These are phyloP conservation scores for Ectobius pallidus DNA, from an alignment of 2,888 invertebrate genomes.

Conservation along the genomic window DNA sequence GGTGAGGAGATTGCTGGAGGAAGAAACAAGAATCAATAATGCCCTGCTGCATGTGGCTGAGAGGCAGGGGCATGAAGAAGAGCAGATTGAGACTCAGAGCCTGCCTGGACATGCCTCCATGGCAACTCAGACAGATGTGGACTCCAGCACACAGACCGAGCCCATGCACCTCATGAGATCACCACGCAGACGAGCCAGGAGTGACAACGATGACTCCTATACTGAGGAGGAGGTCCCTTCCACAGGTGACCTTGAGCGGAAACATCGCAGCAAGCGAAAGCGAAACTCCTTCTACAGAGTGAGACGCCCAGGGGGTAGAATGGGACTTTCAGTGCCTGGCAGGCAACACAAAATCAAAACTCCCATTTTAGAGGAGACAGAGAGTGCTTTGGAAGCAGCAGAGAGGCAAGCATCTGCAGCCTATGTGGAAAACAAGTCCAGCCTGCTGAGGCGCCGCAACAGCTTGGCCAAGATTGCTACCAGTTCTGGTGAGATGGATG, in stretches of 20 bases:
- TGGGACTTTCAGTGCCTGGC: not conserved
- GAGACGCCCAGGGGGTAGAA: not conserved
- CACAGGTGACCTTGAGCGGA: not conserved
- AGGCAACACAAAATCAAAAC: slow-evolving; percentile 48
- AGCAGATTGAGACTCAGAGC: slow-evolving; percentile 75
- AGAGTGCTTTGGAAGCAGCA: slow-evolving; percentile 45
- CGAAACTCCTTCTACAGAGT: not conserved
- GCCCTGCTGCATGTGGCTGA: slow-evolving; percentile 15
- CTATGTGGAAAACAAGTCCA: slow-evolving; percentile 43
- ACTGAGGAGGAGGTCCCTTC: slow-evolving; percentile 33
- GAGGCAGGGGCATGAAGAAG: not conserved
- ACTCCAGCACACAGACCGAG: slow-evolving; percentile 82
- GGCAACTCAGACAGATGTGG: slow-evolving; percentile 84
- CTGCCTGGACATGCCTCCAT: slow-evolving; percentile 66
- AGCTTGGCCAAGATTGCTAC: slow-evolving; percentile 30
- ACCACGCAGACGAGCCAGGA: slow-evolving; percentile 34
- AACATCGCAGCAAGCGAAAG: slow-evolving; percentile 19
- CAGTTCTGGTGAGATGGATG: slow-evolving; percentile 15
- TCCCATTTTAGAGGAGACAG: slow-evolving; percentile 50
- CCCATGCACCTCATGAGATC: slow-evolving; percentile 49
- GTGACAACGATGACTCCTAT: slow-evolving; percentile 40
- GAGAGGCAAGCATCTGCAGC: slow-evolving; percentile 35
- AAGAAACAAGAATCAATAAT: slow-evolving; percentile 31
- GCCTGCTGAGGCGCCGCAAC: slow-evolving; percentile 39
- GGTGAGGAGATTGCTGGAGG: slow-evolving; percentile 36